Base-by-base conservation (phyloP, 2,113 vertebrate species). In the Malurus elegans region DNA sequence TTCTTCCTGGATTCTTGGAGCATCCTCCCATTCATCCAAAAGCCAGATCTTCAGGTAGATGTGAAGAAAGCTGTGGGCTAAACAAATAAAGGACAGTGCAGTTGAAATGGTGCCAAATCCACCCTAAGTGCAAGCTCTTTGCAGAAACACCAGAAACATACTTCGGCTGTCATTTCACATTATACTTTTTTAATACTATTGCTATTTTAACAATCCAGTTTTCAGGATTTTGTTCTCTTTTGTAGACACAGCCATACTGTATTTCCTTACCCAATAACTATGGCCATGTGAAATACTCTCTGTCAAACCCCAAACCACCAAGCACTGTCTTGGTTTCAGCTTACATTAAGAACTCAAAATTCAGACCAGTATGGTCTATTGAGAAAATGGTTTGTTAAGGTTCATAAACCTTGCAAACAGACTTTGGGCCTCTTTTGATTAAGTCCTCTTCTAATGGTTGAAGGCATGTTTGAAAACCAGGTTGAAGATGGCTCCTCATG, bases 251-350 rank as follows among this genome's bases (percentile, higher is more conserved):
- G 74, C 72, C 61, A 87, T 71, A 14, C 71, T 86, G 51, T 85
- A 75, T 94, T 95, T 94, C 56, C 80, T 89, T 83, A 67, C 80
- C 83, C 96, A 87, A 10, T 92, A 95, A 87, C 82, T 67, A 87
- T 56, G 81, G 65, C 94, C 72, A 79, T 94, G 95, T 96, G 92
- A 96, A 96, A 95, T 84, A 86, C 40, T 94, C 45, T 79, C 79
- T 86, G 70, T 95, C 91, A 95, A 95, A 88, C 92, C 92, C 90
- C 87, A 96, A 97, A 96, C 90, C 95, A 94, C 92, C 78, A 42
- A 81, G 88, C 86, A 82, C 48, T 60, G 83, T 87, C 78, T 86
- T 83, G 88, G 88, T 96, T 96, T 97, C 95, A 92, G 71, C 72
- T 96, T 95, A 96, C 82, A 36, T 86, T 84, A 78, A n/a, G 72